Conservation (phyloP, 2,888 invertebrate species). For the Andrena haemorrhoa region DNA sequence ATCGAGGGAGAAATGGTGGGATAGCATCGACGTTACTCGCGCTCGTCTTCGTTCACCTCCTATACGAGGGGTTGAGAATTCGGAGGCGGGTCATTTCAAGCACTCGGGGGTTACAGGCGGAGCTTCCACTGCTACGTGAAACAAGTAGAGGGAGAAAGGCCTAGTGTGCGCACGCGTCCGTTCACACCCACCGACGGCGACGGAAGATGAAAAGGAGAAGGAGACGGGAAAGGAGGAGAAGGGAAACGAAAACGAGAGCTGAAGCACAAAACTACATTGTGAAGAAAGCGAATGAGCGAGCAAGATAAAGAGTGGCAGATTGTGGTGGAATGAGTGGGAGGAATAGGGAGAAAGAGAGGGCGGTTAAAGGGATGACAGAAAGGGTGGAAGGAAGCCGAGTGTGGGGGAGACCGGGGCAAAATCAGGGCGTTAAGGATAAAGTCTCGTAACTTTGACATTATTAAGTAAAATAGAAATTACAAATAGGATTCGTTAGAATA, state of each 20-base stretch:
- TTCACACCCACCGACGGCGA: slow-evolving; percentile 46
- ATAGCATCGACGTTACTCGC: slow-evolving; percentile 54
- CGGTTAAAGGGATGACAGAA: background rate
- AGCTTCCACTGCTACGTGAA: slow-evolving; percentile 72
- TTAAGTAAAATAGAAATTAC: too few species aligned
- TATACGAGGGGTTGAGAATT: slow-evolving; percentile 77
- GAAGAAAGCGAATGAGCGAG: background rate
- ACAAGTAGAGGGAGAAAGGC: slow-evolving; percentile 52
- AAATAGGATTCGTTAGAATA: too few species aligned
- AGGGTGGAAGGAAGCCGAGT: background rate
- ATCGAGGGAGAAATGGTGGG: slow-evolving; percentile 60
- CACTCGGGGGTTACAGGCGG: slow-evolving; percentile 76
- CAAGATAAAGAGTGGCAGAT: slow-evolving; percentile 1
- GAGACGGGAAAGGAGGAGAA: slow-evolving; percentile 1
- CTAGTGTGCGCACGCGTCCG: slow-evolving; percentile 17
- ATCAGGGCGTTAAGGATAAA: too few species aligned
- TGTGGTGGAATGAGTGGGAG: slow-evolving; percentile 12
- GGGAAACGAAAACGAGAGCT: background rate
- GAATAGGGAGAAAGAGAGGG: background rate
- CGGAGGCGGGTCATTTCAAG: slow-evolving; percentile 75
- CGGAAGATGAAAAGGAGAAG: slow-evolving; percentile 18
- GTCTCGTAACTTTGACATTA: too few species aligned
- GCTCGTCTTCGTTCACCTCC: slow-evolving; percentile 72
- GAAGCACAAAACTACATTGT: slow-evolving; percentile 1
- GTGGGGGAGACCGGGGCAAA: too few species aligned